Conservation (phyloP, 2,113 vertebrate genomes). For the Channa argus region DNA sequence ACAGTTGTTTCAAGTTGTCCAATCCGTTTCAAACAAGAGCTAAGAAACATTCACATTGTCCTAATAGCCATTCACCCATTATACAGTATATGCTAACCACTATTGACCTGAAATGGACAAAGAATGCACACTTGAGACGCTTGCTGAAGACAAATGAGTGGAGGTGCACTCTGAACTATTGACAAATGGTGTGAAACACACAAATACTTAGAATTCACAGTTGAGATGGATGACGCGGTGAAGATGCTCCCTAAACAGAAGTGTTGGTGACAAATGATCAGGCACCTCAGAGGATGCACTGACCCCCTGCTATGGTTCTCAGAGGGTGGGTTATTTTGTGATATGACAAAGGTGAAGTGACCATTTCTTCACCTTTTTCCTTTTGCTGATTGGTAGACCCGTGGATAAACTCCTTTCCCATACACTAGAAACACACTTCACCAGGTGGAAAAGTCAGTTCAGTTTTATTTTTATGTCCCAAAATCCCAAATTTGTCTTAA, state of each 20-base stretch:
- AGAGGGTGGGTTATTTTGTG: conserved; percentile 53
- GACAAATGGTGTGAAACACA: conserved; percentile 75
- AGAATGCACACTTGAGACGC: conserved; percentile 73
- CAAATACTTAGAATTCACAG: conserved; percentile 62
- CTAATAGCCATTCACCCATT: conserved; percentile 67
- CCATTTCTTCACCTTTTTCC: conserved; percentile 49
- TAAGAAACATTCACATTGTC: conserved; percentile 24
- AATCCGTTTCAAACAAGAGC: conserved; percentile 44
- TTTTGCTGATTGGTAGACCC: conserved; percentile 31
- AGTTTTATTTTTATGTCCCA: too few species aligned
- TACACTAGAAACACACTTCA: not conserved
- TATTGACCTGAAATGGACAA: conserved; percentile 69
- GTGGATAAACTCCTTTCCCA: conserved; percentile 1
- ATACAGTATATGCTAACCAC: conserved; percentile 43
- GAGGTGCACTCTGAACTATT: conserved; percentile 80
- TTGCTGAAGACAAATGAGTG: conserved; percentile 67
- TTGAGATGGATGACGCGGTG: conserved; percentile 65
- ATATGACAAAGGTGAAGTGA: conserved; percentile 72
- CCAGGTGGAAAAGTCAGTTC: too few species aligned
- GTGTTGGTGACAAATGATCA: conserved; percentile 72
- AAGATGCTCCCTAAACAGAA: conserved; percentile 61
- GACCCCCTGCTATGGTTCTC: conserved; percentile 50
- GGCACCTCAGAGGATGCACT: conserved; percentile 40
- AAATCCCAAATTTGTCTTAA: too few species aligned
- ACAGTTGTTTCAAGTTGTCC: conserved; percentile 16